Evolutionary conservation across 2,888 invertebrate genomes (phyloP).

Genomic region (Drosophila austrosaltans): DNA sequence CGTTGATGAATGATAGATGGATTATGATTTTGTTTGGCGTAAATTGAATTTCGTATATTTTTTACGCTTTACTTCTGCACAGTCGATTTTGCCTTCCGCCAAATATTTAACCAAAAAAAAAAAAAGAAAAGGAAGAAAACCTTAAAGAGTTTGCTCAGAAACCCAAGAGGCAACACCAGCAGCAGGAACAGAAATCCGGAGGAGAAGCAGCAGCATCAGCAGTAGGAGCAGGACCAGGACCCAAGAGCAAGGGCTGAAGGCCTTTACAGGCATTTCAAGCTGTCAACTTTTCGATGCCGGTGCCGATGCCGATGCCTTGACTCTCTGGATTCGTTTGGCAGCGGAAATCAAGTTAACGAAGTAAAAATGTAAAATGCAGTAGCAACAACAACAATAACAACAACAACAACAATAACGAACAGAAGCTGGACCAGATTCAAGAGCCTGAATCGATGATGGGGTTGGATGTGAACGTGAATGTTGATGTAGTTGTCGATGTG

Average conservation of each 20-base stretch:
- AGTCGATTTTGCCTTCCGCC: constrained; percentile 16
- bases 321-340: constrained; percentile 64
- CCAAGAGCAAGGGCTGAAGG: background rate
- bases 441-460: constrained; percentile 36
- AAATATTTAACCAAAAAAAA: constrained; percentile 59
- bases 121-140: constrained; percentile 33
- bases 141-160: constrained; percentile 51
- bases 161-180: too few species aligned
- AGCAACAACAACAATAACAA: constrained; percentile 55
- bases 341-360: constrained; percentile 75
- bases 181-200: background rate
- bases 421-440: constrained; percentile 26
- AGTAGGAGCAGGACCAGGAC: background rate
- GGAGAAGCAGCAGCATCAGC: too few species aligned
- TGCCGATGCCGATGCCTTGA: constrained; percentile 9
- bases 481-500: constrained; percentile 9
- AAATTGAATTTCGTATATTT: constrained; percentile 78
- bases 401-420: constrained; percentile 38
- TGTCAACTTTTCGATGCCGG: constrained; percentile 50
- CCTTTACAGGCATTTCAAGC: constrained; percentile 46
- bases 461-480: background rate
- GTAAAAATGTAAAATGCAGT: constrained; percentile 66
- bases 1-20: constrained; percentile 78
- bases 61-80: constrained; percentile 47
- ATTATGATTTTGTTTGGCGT: constrained; percentile 80